A percentile compares a stretch with the other conserved stretches of the same genome.
Conservation (phyloP, 2,797 vertebrate species). For the Dromococcyx pavoninus region DNA sequence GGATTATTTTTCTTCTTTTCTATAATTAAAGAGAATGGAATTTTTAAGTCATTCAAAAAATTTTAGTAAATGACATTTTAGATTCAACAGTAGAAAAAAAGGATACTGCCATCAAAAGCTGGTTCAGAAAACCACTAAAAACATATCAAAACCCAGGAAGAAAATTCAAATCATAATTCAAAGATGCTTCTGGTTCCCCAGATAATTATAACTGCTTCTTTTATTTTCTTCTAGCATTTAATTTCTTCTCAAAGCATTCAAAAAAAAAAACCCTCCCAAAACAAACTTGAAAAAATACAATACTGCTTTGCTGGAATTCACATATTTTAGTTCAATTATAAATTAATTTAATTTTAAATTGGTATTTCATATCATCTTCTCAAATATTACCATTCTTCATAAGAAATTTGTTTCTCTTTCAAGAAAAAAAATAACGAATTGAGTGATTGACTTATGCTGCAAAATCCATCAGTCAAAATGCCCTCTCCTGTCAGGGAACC, state of each 20-base stretch:
- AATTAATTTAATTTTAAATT: neutral
- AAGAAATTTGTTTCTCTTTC: neutral
- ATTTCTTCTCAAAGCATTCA: neutral
- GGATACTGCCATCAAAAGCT: neutral
- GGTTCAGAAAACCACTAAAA: neutral
- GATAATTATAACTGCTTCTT: neutral
- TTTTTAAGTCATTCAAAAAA: neutral
- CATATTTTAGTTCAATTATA: neutral
- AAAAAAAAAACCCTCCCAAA: neutral
- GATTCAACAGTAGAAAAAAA: neutral
- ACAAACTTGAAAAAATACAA: neutral
- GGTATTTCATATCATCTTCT: neutral
- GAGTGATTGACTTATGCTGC: neutral
- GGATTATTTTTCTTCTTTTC: neutral
- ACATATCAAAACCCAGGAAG: neutral
- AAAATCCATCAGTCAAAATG: conserved; percentile 32
- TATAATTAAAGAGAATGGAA: neutral
- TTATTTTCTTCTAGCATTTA: neutral
- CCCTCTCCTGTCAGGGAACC: conserved; percentile 34
- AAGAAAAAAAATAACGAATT: neutral
- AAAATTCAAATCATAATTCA: neutral
- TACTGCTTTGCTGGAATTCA: neutral
- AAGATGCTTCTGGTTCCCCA: neutral
- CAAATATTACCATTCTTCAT: neutral
- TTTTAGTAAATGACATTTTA: neutral